Base-by-base conservation (phyloP, 2,113 vertebrate species). In the Meleagris gallopavo region DNA sequence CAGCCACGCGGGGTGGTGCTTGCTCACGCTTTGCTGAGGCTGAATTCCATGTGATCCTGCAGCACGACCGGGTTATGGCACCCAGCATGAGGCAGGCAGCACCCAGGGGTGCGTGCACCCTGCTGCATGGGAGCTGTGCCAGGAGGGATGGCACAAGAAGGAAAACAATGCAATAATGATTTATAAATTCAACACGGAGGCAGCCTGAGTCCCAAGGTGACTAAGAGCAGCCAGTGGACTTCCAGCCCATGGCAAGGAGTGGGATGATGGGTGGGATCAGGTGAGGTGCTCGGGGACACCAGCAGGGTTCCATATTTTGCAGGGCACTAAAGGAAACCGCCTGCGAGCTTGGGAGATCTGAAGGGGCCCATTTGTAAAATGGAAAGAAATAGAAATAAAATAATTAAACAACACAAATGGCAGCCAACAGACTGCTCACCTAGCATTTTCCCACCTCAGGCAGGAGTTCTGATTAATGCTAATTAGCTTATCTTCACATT, bases 381-480 rank as follows among this genome's bases (percentile, higher is more conserved):
- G 2, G 86, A 89, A 85, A 95, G 5, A 93, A 94, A 94, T 27
- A 66, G 87, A 91, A 95, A 83, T 48, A 86, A 93, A 93, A 81
- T 43, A 92, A 94, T 96, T 88, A 88, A 96, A 8, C 83, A 96
- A 86, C 55, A 84, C 69, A 66, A 82, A 62, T 81, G 81, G 85
- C 83, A 95, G 89, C 89, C 93, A 96, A 86, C 81, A 97, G 92
- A 94, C 69, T 95, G 86, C 94, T 96, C 92, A 93, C 80, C 91
- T 94, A 96, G 95, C 91, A 92, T 92, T 95, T 93, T 97, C 88
- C 93, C 93, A 97, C 96, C 94, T 93, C 82, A 5, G 96, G 96
- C 94, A 97, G 95, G 93, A 92, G 94, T 66, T 95, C 92, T 95
- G 92, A 96, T 97, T 96, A 97, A 97, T 92, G 83, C 79, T 96